phyloP scores from a whole-genome alignment of 2,113 vertebrate genomes.

The Manacus vitellinus region DNA sequence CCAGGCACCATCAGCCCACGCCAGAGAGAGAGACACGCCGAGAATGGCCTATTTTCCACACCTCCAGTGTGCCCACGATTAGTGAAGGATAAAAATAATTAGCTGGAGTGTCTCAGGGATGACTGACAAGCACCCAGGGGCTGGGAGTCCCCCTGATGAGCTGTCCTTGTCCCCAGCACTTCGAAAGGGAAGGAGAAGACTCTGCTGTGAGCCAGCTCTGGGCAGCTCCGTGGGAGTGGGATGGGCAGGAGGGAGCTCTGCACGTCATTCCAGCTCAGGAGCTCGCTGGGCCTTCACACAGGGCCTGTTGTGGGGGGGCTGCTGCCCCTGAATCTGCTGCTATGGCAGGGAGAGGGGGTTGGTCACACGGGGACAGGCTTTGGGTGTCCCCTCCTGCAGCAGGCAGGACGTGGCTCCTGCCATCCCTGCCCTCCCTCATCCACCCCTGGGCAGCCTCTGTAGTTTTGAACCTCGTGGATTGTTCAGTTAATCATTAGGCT shows the following conservation, averaged over 20 bases:
- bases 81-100: conserved; percentile 46
- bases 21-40: not conserved
- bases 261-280: not conserved
- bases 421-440: accelerated
- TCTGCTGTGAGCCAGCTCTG: accelerated
- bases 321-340: not conserved
- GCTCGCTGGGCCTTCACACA: not conserved
- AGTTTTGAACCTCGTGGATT: not conserved
- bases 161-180: not conserved
- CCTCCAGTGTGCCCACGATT: not conserved
- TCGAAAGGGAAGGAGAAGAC: not conserved
- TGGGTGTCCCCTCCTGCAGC: not conserved
- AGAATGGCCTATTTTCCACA: not conserved
- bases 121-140: conserved; percentile 4
- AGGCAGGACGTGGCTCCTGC: accelerated
- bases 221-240: accelerated
- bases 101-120: not conserved
- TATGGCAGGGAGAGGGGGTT: not conserved
- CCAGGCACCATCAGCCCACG: not conserved
- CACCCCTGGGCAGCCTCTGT: not conserved
- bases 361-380: not conserved
- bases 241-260: not conserved
- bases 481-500: not conserved
- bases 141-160: not conserved
- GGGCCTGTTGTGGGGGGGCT: not conserved